These are phyloP conservation scores for Lagorchestes hirsutus DNA, from an alignment of 2,797 vertebrate genomes.

Conservation along the genomic window DNA sequence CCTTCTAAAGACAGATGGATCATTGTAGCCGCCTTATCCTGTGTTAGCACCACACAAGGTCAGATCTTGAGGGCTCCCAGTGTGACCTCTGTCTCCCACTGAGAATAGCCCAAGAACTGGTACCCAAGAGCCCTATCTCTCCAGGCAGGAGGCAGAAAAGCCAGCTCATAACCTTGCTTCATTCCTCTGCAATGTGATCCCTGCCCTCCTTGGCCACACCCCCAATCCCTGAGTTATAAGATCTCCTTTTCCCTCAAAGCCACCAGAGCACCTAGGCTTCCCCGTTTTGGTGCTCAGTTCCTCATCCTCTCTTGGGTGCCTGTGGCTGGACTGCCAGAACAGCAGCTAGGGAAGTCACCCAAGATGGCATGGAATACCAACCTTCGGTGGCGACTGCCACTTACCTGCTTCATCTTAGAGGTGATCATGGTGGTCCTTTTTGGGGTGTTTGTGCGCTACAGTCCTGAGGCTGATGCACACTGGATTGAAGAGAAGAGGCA, in stretches of 20 bases:
- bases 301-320: accelerated
- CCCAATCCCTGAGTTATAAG: slow-evolving; percentile 55
- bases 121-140: neutral
- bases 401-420: slow-evolving; percentile 92
- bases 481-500: slow-evolving; percentile 84
- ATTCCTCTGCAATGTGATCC: neutral
- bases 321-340: neutral
- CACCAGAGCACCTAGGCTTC: accelerated
- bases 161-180: slow-evolving; percentile 4
- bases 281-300: neutral
- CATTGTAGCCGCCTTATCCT: neutral
- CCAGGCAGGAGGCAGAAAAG: neutral
- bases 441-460: slow-evolving; percentile 93
- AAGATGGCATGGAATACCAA: slow-evolving; percentile 89
- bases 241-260: accelerated
- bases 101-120: neutral
- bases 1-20: neutral
- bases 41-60: neutral
- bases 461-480: slow-evolving; percentile 86
- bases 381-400: slow-evolving; percentile 91
- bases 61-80: neutral
- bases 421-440: slow-evolving; percentile 93
- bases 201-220: slow-evolving; percentile 77
- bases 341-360: slow-evolving; percentile 43
- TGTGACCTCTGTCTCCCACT: neutral